Conservation (phyloP, 1,140 invertebrate species). For the Physella acuta region DNA sequence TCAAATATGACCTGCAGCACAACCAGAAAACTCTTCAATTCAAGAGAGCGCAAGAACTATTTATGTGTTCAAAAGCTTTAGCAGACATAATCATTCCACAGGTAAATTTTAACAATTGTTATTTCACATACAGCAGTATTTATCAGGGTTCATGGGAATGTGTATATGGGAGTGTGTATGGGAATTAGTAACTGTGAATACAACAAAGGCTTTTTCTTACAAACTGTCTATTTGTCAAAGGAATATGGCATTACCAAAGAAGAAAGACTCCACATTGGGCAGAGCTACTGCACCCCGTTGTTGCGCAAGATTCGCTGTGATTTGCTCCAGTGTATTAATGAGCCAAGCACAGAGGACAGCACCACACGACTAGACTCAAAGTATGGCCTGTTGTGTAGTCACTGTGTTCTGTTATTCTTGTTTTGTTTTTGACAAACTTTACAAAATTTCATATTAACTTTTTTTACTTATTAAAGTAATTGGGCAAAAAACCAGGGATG, state of each 20-base stretch:
- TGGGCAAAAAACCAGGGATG: no score
- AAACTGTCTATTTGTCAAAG: no score
- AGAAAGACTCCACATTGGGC: conserved; percentile 95
- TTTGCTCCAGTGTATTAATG: conserved; percentile 88
- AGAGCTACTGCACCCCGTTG: conserved; percentile 95
- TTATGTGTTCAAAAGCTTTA: conserved; percentile 91
- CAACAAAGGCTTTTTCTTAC: no score
- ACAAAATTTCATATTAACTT: no score
- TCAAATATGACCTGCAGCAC: conserved; percentile 97
- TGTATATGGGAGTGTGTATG: no score
- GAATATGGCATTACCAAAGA: conserved; percentile 95
- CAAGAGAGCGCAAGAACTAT: conserved; percentile 90
- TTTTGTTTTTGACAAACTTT: no score
- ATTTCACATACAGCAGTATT: no score
- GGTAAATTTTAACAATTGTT: no score
- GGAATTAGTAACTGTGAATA: no score
- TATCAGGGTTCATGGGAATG: no score
- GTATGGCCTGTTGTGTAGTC: conserved; percentile 57
- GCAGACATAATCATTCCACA: conserved; percentile 99
- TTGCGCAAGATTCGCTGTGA: conserved; percentile 95
- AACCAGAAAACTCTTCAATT: conserved; percentile 94
- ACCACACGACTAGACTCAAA: conserved; percentile 89
- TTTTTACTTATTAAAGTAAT: no score
- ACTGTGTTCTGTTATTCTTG: no score
- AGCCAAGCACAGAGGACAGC: conserved; percentile 64